These are phyloP conservation scores for Mimas tiliae DNA, from an alignment of 2,888 invertebrate species.

Conservation along the genomic window DNA sequence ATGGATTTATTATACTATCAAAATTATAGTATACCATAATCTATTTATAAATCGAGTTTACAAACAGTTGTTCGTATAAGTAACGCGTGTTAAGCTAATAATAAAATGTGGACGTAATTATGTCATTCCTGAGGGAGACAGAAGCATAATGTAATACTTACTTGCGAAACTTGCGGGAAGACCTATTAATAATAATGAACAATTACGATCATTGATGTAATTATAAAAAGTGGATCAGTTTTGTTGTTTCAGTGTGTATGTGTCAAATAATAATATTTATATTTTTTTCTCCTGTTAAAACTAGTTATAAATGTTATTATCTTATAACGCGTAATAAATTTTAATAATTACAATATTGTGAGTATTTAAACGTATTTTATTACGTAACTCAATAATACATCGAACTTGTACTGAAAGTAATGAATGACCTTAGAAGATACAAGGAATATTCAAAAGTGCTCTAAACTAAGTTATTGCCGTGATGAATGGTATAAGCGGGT, in stretches of 20 bases:
- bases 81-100: slow-evolving; percentile 14
- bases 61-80: background rate
- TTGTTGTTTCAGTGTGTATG: background rate
- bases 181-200: slow-evolving; percentile 18
- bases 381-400: background rate
- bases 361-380: background rate
- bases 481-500: slow-evolving; percentile 11
- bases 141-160: too few species aligned
- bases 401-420: background rate
- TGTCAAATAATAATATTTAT: too few species aligned
- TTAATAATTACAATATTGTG: background rate
- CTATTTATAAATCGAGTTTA: background rate
- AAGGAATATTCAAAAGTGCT: background rate
- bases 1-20: background rate
- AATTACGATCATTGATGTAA: background rate
- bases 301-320: background rate
- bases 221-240: background rate
- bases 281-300: background rate
- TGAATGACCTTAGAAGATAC: background rate
- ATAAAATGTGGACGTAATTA: slow-evolving; percentile 16
- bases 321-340: background rate
- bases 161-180: background rate
- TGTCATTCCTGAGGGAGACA: slow-evolving; percentile 6
- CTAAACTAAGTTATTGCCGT: background rate
- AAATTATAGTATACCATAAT: background rate